Conservation (phyloP, 2,797 vertebrate species). For the Knipowitschia caucasica region DNA sequence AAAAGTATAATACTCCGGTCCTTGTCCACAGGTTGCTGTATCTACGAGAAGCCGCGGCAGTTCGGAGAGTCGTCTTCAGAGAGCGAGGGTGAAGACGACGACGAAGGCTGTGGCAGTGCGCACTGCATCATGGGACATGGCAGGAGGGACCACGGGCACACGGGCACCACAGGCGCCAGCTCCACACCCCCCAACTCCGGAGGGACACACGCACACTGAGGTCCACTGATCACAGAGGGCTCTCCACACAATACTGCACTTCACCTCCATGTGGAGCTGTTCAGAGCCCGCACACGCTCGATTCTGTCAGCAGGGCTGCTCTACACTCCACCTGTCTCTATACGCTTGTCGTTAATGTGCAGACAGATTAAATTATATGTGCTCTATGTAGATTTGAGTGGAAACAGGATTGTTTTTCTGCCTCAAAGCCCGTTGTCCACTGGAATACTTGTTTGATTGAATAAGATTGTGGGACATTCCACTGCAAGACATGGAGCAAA, state of each 20-base stretch:
- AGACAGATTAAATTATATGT: too few species aligned
- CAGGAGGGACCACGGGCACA: conserved; percentile 61
- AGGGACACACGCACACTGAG: conserved; percentile 73
- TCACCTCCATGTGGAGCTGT: conserved; percentile 15
- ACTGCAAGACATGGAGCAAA: too few species aligned
- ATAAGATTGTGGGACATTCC: too few species aligned
- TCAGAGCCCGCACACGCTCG: neutral
- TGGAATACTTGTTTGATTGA: too few species aligned
- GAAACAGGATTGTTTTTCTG: too few species aligned
- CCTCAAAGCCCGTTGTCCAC: too few species aligned
- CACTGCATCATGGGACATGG: conserved; percentile 89
- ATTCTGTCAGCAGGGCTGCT: conserved; percentile 3
- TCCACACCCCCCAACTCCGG: conserved; percentile 70
- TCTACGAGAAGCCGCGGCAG: conserved; percentile 90
- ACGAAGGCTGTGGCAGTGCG: conserved; percentile 87
- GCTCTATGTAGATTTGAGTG: too few species aligned
- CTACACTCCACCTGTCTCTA: too few species aligned
- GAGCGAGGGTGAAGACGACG: conserved; percentile 88
- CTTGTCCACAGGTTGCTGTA: conserved; percentile 83
- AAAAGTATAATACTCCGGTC: neutral
- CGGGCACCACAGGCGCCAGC: conserved; percentile 47
- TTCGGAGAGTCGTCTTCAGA: conserved; percentile 92
- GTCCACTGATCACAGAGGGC: conserved; percentile 1
- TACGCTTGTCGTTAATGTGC: too few species aligned
- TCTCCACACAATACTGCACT: conserved; percentile 50